A percentile compares a stretch with the other conserved stretches of the same genome.
Evolutionary conservation across 2,888 invertebrate genomes (phyloP).

Genomic region (Plusia festucae): DNA sequence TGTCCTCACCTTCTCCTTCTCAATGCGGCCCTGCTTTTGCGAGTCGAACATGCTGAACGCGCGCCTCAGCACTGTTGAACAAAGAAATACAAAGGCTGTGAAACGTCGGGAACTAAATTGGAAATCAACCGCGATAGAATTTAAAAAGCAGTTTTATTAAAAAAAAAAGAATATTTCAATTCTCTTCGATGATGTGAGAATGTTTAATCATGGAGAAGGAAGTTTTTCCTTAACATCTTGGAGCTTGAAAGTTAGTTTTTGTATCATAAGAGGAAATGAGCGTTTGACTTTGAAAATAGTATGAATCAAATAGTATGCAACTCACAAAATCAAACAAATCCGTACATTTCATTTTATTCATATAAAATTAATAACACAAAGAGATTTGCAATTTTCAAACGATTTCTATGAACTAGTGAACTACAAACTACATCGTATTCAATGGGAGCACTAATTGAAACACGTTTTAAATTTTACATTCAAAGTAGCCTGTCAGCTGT

Average conservation of each 20-base stretch:
- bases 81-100: constrained; percentile 12
- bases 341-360: neutral
- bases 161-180: too few relatives aligned
- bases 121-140: too few relatives aligned
- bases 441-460: constrained; percentile 27
- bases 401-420: constrained; percentile 13
- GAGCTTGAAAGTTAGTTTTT: too few relatives aligned
- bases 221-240: too few relatives aligned
- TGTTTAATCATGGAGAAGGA: too few relatives aligned
- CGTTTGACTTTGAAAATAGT: too few relatives aligned
- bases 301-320: too few relatives aligned
- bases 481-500: constrained; percentile 28
- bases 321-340: neutral
- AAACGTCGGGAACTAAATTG: too few relatives aligned
- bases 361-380: constrained; percentile 24
- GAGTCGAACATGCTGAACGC: constrained; percentile 96
- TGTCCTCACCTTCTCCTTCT: constrained; percentile 94
- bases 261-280: too few relatives aligned
- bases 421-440: constrained; percentile 25
- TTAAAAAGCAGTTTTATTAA: too few relatives aligned
- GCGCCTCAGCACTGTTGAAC: constrained; percentile 91
- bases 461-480: constrained; percentile 27
- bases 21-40: constrained; percentile 93
- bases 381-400: constrained; percentile 30
- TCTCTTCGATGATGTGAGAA: too few relatives aligned